Evolutionary conservation across 2,797 vertebrate species (phyloP).

Genomic region (Pantherophis vulpinus): DNA sequence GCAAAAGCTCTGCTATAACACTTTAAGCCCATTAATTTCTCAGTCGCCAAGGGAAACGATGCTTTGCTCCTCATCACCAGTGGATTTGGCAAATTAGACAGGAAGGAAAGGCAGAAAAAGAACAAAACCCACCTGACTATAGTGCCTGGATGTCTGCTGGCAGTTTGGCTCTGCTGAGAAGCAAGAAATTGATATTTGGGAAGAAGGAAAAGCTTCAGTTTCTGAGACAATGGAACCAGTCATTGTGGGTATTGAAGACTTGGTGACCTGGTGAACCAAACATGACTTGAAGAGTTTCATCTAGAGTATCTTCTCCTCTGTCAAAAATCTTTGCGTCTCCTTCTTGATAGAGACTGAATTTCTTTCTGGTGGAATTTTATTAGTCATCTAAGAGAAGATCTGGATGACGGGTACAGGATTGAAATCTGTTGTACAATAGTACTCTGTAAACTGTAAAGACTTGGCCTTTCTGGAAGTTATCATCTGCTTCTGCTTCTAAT

Average conservation of each 20-base stretch:
- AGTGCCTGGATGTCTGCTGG: background rate
- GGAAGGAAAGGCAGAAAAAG: conserved; percentile 24
- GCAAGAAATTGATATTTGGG: background rate
- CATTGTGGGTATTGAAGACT: background rate
- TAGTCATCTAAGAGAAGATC: background rate
- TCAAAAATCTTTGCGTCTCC: background rate
- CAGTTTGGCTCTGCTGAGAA: background rate
- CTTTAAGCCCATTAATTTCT: conserved; percentile 32
- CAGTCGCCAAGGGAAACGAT: conserved; percentile 12
- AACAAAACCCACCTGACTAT: background rate
- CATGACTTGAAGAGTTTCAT: background rate
- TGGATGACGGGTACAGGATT: background rate
- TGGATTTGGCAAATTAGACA: conserved; percentile 34
- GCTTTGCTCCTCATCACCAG: conserved; percentile 8
- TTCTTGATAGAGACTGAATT: background rate
- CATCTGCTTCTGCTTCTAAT: background rate
- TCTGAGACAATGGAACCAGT: background rate
- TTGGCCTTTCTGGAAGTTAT: background rate
- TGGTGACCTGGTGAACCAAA: background rate
- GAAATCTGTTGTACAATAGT: background rate
- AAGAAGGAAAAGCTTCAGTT: background rate
- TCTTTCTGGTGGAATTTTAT: background rate
- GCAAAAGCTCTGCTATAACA: conserved; percentile 18
- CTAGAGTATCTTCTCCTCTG: background rate
- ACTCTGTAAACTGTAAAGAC: background rate